phyloP scores from a whole-genome alignment of 2,888 invertebrate species.

The Sphaeridia pumilis region DNA sequence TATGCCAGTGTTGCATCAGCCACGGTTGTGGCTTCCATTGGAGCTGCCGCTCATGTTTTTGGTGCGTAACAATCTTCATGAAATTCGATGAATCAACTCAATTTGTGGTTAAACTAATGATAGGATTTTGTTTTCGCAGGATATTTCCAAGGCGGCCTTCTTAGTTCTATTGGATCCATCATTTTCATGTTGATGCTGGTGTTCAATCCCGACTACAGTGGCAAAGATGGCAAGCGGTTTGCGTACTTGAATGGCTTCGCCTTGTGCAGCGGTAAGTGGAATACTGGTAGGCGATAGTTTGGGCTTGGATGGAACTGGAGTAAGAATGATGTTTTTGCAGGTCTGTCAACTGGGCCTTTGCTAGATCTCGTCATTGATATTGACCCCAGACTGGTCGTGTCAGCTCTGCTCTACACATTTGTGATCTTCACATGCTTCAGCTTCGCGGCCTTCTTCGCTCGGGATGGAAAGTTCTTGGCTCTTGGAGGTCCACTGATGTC shows the following conservation, averaged over 20 bases:
- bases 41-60: constrained; percentile 35
- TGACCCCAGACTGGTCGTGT: constrained; percentile 76
- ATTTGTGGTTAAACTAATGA: too few relatives aligned
- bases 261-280: constrained; percentile 30
- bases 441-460: constrained; percentile 71
- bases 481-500: constrained; percentile 81
- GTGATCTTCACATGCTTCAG: constrained; percentile 87
- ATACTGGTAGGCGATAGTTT: too few relatives aligned
- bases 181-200: constrained; percentile 65
- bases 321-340: too few relatives aligned
- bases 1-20: constrained; percentile 83
- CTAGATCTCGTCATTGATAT: constrained; percentile 62
- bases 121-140: constrained; percentile 15
- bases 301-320: too few relatives aligned
- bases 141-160: constrained; percentile 50
- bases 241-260: constrained; percentile 66
- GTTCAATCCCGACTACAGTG: constrained; percentile 64
- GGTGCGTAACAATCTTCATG: too few relatives aligned
- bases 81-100: too few relatives aligned
- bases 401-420: constrained; percentile 71
- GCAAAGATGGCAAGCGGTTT: constrained; percentile 64
- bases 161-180: constrained; percentile 63
- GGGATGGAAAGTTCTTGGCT: constrained; percentile 77
- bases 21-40: constrained; percentile 51
- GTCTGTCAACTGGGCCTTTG: constrained; percentile 75